These are phyloP conservation scores for Armadillidium nasatum DNA, from an alignment of 1,140 invertebrate species.

Conservation along the genomic window DNA sequence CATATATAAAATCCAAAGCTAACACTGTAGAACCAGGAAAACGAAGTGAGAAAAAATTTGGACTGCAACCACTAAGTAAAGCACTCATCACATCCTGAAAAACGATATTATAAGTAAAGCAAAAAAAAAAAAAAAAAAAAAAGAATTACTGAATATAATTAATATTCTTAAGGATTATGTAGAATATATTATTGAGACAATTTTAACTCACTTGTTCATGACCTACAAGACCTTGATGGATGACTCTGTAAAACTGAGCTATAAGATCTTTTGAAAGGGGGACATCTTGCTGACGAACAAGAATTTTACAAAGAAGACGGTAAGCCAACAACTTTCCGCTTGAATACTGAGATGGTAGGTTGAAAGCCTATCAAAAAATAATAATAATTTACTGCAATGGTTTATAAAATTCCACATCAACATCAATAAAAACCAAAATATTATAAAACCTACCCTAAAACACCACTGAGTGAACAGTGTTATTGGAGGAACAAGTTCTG, in stretches of 20 bases:
- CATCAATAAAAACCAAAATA: slow-evolving; percentile 24
- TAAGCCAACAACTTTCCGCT: slow-evolving; percentile 73
- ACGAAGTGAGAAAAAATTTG: slow-evolving; percentile 78
- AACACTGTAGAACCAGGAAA: slow-evolving; percentile 82
- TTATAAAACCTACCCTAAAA: slow-evolving; percentile 56
- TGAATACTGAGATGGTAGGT: slow-evolving; percentile 61
- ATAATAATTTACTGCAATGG: not conserved
- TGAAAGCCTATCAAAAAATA: slow-evolving; percentile 56
- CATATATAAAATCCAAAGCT: slow-evolving; percentile 82
- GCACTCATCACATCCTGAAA: slow-evolving; percentile 60
- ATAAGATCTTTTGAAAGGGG: slow-evolving; percentile 64
- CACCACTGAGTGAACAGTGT: slow-evolving; percentile 84
- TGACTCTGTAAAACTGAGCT: slow-evolving; percentile 77
- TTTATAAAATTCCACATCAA: slow-evolving; percentile 20
- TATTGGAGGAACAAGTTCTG: slow-evolving; percentile 71
- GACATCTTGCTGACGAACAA: slow-evolving; percentile 59
- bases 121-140: no score
- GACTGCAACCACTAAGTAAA: slow-evolving; percentile 66
- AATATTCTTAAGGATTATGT: no score
- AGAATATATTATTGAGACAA: no score
- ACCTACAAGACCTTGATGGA: slow-evolving; percentile 69
- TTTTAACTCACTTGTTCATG: slow-evolving; percentile 51
- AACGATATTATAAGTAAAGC: no score
- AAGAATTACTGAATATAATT: no score
- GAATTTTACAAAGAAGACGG: slow-evolving; percentile 69